These are phyloP conservation scores for Keiferia lycopersicella DNA, from an alignment of 2,888 invertebrate genomes.

Conservation along the genomic window DNA sequence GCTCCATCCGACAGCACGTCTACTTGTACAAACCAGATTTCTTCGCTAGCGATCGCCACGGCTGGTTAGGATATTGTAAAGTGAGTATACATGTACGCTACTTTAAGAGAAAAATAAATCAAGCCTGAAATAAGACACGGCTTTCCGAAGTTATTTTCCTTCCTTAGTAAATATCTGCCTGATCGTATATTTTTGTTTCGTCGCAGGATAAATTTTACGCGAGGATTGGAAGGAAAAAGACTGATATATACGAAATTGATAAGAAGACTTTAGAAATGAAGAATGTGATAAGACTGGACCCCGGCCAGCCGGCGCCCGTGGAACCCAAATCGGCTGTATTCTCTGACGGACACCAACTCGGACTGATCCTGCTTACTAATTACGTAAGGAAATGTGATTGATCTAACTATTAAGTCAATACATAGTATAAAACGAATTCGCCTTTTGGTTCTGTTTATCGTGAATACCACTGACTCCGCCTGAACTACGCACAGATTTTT, in stretches of 20 bases:
- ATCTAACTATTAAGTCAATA: too few relatives aligned
- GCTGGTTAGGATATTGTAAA: conserved; percentile 93
- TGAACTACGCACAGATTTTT: too few relatives aligned
- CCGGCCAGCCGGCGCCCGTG: conserved; percentile 51
- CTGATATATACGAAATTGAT: conserved; percentile 71
- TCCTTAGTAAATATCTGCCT: background rate
- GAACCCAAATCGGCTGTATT: conserved; percentile 70
- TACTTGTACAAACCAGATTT: conserved; percentile 90
- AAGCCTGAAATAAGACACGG: too few relatives aligned
- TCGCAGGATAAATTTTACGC: conserved; percentile 90
- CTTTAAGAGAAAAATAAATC: too few relatives aligned
- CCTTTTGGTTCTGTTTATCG: too few relatives aligned
- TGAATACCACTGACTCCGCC: too few relatives aligned
- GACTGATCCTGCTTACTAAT: conserved; percentile 72
- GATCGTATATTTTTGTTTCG: conserved; percentile 33
- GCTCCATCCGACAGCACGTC: conserved; percentile 94
- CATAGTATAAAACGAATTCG: too few relatives aligned
- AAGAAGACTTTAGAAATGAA: conserved; percentile 66
- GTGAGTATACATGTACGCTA: too few relatives aligned
- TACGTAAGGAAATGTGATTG: conserved; percentile 41
- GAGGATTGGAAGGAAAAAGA: conserved; percentile 81
- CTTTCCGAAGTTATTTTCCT: too few relatives aligned
- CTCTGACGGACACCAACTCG: conserved; percentile 73
- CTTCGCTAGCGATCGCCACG: conserved; percentile 89
- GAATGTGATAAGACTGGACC: conserved; percentile 59